Evolutionary conservation across 2,797 vertebrate species (phyloP).

Genomic region (Menidia menidia): DNA sequence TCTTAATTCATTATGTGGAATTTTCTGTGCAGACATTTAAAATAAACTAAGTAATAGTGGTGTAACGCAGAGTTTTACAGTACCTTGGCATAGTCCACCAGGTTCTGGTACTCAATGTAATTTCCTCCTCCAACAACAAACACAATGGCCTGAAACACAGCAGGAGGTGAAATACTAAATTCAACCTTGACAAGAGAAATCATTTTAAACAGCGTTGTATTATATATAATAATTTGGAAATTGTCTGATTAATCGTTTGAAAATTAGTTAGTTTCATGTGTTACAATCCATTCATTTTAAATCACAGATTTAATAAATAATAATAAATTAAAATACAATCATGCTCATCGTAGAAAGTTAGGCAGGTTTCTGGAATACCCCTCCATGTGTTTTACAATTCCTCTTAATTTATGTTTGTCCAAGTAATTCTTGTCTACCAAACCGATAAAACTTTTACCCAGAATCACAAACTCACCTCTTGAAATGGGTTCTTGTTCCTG

Average conservation of each 20-base stretch:
- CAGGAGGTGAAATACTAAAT: not conserved
- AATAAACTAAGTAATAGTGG: not conserved
- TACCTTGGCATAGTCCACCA: conserved; percentile 96
- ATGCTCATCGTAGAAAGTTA: not conserved
- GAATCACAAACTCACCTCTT: conserved; percentile 85
- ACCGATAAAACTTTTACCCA: conserved; percentile 10
- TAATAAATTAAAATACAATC: no score
- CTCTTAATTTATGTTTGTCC: conserved; percentile 11
- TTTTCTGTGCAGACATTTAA: not conserved
- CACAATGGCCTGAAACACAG: conserved; percentile 89
- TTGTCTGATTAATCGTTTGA: no score
- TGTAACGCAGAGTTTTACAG: not conserved
- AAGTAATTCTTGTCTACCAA: conserved; percentile 8
- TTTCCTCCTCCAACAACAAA: conserved; percentile 98
- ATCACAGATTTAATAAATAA: no score
- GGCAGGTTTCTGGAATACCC: not conserved
- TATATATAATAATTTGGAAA: no score
- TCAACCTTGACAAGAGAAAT: no score
- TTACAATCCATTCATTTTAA: no score
- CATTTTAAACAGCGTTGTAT: no score
- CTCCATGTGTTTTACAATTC: not conserved
- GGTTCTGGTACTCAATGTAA: conserved; percentile 98
- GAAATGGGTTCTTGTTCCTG: conserved; percentile 98
- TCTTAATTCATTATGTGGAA: no score
- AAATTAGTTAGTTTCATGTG: no score